These are phyloP conservation scores for Zosterops borbonicus DNA, from an alignment of 2,113 vertebrate species.

Conservation along the genomic window DNA sequence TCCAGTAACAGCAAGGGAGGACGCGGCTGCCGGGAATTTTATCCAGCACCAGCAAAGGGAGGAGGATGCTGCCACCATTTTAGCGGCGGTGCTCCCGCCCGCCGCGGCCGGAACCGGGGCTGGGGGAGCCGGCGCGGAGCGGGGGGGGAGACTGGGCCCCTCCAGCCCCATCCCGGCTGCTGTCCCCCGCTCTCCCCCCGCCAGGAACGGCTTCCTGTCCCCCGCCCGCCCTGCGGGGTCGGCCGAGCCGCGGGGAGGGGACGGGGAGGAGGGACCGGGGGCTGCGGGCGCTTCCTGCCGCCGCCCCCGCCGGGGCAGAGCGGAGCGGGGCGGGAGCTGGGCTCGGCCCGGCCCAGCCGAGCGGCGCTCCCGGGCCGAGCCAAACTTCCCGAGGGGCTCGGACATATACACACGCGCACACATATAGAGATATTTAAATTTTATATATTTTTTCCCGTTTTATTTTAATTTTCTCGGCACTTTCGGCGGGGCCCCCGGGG, in stretches of 20 bases:
- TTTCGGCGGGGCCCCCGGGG: neutral
- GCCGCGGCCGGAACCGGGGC: neutral
- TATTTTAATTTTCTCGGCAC: neutral
- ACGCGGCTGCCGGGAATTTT: neutral
- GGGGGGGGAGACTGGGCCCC: neutral
- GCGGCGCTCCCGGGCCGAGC: neutral
- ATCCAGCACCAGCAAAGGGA: neutral
- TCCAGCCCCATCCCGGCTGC: neutral
- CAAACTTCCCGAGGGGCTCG: neutral
- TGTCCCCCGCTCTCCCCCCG: neutral
- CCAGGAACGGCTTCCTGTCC: neutral
- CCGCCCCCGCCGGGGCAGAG: constrained; percentile 28
- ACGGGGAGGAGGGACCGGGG: neutral
- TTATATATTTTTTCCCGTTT: neutral
- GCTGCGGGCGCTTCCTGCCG: constrained; percentile 13
- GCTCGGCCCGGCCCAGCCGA: neutral
- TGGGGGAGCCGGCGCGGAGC: neutral
- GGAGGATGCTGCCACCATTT: neutral
- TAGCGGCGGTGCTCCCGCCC: neutral
- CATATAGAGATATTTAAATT: neutral
- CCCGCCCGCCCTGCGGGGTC: neutral
- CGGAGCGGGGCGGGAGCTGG: neutral
- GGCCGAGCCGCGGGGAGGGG: neutral
- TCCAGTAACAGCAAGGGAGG: neutral
- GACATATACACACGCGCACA: too few relatives aligned